Base-by-base conservation (phyloP, 2,113 vertebrate genomes). In the Indicator indicator region DNA sequence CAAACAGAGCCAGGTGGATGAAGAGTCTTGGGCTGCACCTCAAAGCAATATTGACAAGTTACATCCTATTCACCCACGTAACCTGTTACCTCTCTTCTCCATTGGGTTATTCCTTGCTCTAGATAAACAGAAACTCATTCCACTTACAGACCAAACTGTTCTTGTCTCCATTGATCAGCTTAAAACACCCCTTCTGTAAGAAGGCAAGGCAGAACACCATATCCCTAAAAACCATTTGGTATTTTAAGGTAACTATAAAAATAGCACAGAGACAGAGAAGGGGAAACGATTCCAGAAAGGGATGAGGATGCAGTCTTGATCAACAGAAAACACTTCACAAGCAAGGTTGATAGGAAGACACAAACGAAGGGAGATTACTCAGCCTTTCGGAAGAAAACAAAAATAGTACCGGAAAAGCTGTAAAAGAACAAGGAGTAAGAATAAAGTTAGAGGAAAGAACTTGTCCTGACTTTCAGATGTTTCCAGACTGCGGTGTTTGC, bases 211-310 rank as follows among this genome's bases (percentile, higher is more conserved):
- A 9, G 8, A 18, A 55, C 6, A 8, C 9, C 7, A 7, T 12
- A 40, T 23, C 8, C 9, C 33, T 72, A 33, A 30, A 48, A 79
- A 62, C 8, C 16, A 13, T 9, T 1, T 5, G 12, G 5, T 21
- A 8, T 65, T 91, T 76, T 56, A 80, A 0, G 0, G 46, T 13
- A 63, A 62, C 1, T 33, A 6, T 18, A 69, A 60, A 12, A 40
- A 69, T 0, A 5, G 7, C 12, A 19, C 48, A 60, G 27, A 50
- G n/a, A 80, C 11, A 38, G 46, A 70, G 50, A 40, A 18, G 10
- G 9, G 3, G 5, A 78, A 80, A 72, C 0, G 0, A 52, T 33
- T 76, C 36, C 44, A 30, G 30, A 65, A 36, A 9, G n/a, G 12
- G 54, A 55, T 33, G 12, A 65, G 18, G 62, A 59, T 6, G 30